Conservation (phyloP, 1,140 invertebrate genomes). For the Asobara japonica region DNA sequence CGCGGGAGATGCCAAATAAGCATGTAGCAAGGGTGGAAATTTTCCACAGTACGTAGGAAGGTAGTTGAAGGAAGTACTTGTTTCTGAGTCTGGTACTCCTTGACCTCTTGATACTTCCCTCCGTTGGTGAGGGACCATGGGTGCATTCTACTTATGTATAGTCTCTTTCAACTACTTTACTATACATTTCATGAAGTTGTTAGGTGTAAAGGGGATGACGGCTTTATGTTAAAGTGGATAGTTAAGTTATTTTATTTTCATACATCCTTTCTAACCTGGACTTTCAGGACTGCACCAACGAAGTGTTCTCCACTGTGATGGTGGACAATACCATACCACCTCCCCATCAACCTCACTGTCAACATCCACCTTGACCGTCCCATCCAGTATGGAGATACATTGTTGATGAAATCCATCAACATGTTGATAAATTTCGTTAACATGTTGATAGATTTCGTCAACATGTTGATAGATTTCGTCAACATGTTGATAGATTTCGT, state of each 20-base stretch:
- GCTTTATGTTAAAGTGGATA: not conserved
- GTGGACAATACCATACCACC: no score
- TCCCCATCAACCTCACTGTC: no score
- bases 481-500: no score
- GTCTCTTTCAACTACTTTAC: constrained; percentile 5
- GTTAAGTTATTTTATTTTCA: not conserved
- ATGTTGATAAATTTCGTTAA: no score
- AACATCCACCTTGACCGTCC: no score
- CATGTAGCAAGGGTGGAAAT: not conserved
- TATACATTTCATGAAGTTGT: constrained; percentile 8
- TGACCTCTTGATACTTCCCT: constrained; percentile 28
- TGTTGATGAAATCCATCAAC: no score
- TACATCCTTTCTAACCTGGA: no score
- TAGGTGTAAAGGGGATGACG: not conserved
- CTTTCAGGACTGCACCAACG: no score
- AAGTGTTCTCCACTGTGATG: no score
- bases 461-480: no score
- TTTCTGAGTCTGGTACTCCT: constrained; percentile 28
- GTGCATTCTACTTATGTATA: not conserved
- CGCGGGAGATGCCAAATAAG: not conserved
- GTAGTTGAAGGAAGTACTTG: constrained; percentile 30
- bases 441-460: no score
- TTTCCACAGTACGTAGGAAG: not conserved
- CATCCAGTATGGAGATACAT: no score
- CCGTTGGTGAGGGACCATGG: constrained; percentile 6